Percentiles rank a stretch among this genome's conserved stretches.
These are phyloP conservation scores for fruit fly (Drosophila melanogaster) DNA, from an alignment of 1,140 invertebrate species.

Conservation along the genomic window DNA sequence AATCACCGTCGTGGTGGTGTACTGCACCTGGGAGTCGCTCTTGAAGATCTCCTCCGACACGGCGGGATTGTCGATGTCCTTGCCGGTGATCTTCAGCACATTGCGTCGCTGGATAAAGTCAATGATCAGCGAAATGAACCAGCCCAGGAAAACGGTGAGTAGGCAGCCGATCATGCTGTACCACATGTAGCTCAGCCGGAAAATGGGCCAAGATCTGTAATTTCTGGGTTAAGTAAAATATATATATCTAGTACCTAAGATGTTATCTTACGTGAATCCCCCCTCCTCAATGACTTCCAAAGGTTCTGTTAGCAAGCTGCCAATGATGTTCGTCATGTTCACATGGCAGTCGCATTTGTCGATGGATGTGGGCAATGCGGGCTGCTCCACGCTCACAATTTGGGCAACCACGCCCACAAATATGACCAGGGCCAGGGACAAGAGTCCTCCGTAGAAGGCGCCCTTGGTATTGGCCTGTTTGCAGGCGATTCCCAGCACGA, in stretches of 20 bases:
- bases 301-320: conserved; percentile 44
- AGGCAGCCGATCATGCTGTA: conserved; percentile 90
- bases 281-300: conserved; percentile 10
- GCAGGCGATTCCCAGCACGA: conserved; percentile 94
- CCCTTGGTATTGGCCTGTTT: conserved; percentile 92
- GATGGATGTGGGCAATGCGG: conserved; percentile 82
- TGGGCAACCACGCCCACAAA: conserved; percentile 85
- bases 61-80: conserved; percentile 85
- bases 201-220: conserved; percentile 86
- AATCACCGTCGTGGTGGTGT: conserved; percentile 23
- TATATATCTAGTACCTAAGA: not conserved
- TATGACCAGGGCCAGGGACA: conserved; percentile 85
- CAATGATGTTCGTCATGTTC: conserved; percentile 77
- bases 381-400: conserved; percentile 84
- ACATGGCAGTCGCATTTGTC: conserved; percentile 84
- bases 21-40: conserved; percentile 45
- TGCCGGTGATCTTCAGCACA: conserved; percentile 69
- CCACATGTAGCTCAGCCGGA: conserved; percentile 88
- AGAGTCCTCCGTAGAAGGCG: conserved; percentile 85
- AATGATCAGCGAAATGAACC: conserved; percentile 89
- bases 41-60: conserved; percentile 59
- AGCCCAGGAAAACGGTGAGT: conserved; percentile 89
- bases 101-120: conserved; percentile 84
- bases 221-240: too few species aligned
- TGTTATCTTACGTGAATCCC: conserved; percentile 65